Evolutionary conservation across 1,140 invertebrate species (phyloP).

Genomic region (Hesperophylax magnus): DNA sequence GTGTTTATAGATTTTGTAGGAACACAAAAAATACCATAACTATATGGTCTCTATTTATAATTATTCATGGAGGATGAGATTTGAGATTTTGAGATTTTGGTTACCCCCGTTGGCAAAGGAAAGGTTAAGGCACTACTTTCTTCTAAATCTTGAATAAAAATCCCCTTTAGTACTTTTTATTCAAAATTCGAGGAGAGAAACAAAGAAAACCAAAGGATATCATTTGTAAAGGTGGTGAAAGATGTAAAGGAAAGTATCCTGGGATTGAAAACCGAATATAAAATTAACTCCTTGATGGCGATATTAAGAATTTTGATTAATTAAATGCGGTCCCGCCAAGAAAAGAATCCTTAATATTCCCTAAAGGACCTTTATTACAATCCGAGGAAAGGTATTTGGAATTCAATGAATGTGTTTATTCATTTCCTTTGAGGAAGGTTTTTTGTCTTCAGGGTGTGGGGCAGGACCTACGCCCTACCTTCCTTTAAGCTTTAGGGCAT

Average conservation of each 20-base stretch:
- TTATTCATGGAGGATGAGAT: too few species aligned
- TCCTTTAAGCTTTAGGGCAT: too few species aligned
- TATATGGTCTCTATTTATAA: too few species aligned
- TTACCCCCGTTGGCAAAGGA: too few species aligned
- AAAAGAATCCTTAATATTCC: conserved; percentile 10
- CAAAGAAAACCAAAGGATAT: background rate
- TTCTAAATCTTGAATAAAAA: background rate
- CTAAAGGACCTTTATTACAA: background rate
- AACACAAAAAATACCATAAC: too few species aligned
- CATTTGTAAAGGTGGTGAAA: background rate
- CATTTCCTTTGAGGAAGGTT: background rate
- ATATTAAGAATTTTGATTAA: conserved; percentile 24
- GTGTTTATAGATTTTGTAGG: too few species aligned
- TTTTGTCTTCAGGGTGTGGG: too few species aligned
- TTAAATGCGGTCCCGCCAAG: background rate
- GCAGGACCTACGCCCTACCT: too few species aligned
- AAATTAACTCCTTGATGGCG: conserved; percentile 11
- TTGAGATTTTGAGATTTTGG: too few species aligned
- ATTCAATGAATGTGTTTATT: conserved; percentile 7
- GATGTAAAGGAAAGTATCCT: background rate
- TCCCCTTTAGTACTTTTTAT: background rate
- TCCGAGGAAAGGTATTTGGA: background rate
- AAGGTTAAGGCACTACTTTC: too few species aligned
- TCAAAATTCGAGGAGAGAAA: background rate
- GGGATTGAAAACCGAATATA: background rate